Base-by-base conservation (phyloP, 1,140 invertebrate species). In the Calephelis virginiensis region DNA sequence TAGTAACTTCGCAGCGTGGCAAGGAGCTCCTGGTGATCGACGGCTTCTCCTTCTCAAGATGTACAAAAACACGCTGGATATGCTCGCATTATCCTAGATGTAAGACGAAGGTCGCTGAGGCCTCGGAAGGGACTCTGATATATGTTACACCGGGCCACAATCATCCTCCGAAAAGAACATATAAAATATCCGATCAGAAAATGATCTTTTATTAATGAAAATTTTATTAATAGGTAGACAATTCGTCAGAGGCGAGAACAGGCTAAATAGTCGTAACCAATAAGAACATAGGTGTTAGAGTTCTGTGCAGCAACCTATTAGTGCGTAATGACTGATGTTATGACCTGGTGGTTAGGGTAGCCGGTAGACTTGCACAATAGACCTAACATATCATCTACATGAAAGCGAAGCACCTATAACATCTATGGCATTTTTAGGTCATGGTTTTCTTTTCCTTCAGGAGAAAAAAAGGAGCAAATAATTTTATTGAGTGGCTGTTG, bases 31-130 rank as follows among this genome's bases (percentile, higher is more conserved):
- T 81, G 4, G 45, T 75, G 28, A 60, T 77, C 0, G 69, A 73
- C 12, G 77, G 77, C 0, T 78, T 73, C 43, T 77, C 77, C 8
- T 81, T 73, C 66, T 70, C 75, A 7, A 66, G 69, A 43, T 46
- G 64, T 8, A 62, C 10, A 4, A 43, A 65, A 8, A 69, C 13
- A 2, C 47, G 56, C 37, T 70, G 71, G 76, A 46, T 48, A 0
- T 76, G 76, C 64, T 76, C 74, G 0, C 17, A 68, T 50, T 3
- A 71, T 40, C 13, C 46, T n/a, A 38, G 56, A 43, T 8, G 59
- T 46, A 6, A 43, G 64, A 0, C 77, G 73, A 56, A 75, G 65
- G 47, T 74, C 72, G 12, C 76, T 64, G 28, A 45, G 74, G 12
- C 70, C 47, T 43, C 12, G 77, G 28, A 65, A 72, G 40, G 8